Percentiles rank a stretch among this genome's conserved stretches.
These are phyloP conservation scores for Drosophila subpulchrella DNA, from an alignment of 1,140 invertebrate species.

Conservation along the genomic window DNA sequence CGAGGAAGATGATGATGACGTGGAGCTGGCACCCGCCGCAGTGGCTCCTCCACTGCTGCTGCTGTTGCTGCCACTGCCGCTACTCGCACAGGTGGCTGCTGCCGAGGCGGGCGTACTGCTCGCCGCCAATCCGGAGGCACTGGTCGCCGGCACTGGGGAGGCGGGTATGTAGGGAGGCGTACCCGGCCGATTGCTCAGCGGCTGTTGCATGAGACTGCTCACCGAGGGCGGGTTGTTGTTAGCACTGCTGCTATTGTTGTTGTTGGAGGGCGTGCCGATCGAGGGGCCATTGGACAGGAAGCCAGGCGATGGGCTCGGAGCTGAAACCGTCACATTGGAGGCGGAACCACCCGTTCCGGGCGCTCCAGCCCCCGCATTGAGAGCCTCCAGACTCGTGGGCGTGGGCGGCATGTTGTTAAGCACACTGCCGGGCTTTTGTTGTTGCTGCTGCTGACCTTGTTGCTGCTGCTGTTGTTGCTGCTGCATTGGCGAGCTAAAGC, in stretches of 20 bases:
- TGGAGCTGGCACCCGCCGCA: slow-evolving; percentile 19
- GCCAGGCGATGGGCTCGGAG: slow-evolving; percentile 85
- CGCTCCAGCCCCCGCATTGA: slow-evolving; percentile 41
- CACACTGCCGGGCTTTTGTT: slow-evolving; percentile 45
- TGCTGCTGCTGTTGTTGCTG: slow-evolving; percentile 71
- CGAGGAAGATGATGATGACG: slow-evolving; percentile 28
- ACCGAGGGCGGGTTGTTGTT: slow-evolving; percentile 85
- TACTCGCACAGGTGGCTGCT: slow-evolving; percentile 40
- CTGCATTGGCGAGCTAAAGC: slow-evolving; percentile 64
- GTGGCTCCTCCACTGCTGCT: slow-evolving; percentile 21
- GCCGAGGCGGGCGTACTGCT: slow-evolving; percentile 62
- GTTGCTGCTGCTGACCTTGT: slow-evolving; percentile 44
- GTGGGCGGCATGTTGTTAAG: slow-evolving; percentile 83
- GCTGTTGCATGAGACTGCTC: slow-evolving; percentile 83
- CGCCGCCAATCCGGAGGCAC: slow-evolving; percentile 48
- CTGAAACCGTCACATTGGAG: slow-evolving; percentile 82
- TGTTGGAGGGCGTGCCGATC: slow-evolving; percentile 83
- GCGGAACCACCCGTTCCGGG: slow-evolving; percentile 17
- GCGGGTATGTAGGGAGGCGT: slow-evolving; percentile 71
- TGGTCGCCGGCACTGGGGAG: slow-evolving; percentile 70
- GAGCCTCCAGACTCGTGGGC: slow-evolving; percentile 76
- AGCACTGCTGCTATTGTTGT: slow-evolving; percentile 33
- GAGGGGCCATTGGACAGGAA: slow-evolving; percentile 83
- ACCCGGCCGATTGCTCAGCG: slow-evolving; percentile 68
- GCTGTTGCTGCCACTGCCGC: slow-evolving; percentile 33